These are phyloP conservation scores for Eupithecia dodoneata DNA, from an alignment of 2,888 invertebrate genomes.

Conservation along the genomic window DNA sequence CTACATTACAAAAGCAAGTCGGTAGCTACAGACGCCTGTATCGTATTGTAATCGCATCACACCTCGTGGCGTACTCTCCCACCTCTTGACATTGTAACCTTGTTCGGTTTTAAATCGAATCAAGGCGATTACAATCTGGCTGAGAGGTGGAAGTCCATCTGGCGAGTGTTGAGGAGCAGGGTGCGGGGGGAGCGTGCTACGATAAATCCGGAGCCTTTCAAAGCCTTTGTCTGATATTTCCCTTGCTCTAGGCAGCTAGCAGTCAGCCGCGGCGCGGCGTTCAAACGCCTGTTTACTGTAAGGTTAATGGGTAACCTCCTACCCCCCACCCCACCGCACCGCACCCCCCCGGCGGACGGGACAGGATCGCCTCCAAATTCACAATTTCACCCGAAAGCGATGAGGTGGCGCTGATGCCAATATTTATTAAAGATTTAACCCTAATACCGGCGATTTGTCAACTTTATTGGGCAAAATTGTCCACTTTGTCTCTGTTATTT, in stretches of 20 bases:
- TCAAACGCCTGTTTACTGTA: conserved; percentile 29
- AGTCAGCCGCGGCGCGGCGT: conserved; percentile 15
- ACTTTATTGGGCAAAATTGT: conserved; percentile 27
- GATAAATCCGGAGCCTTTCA: conserved; percentile 19
- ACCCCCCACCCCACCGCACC: neutral
- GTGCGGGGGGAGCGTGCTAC: neutral
- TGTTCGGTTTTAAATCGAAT: neutral
- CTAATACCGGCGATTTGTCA: conserved; percentile 24
- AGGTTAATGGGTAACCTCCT: conserved; percentile 26
- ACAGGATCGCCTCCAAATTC: conserved; percentile 17
- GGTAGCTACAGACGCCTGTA: neutral
- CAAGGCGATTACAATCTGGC: neutral
- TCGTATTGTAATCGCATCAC: neutral
- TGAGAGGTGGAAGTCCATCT: neutral
- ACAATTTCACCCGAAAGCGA: conserved; percentile 17
- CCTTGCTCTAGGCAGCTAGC: conserved; percentile 20
- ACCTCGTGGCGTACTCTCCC: neutral
- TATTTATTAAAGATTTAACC: conserved; percentile 29
- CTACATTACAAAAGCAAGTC: neutral
- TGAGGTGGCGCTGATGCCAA: conserved; percentile 18
- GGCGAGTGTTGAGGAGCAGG: neutral
- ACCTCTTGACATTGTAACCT: neutral
- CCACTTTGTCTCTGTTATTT: conserved; percentile 34
- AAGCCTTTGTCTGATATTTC: conserved; percentile 29
- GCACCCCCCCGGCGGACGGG: neutral